These are phyloP conservation scores for Ormia ochracea DNA, from an alignment of 2,888 invertebrate species.

Conservation along the genomic window DNA sequence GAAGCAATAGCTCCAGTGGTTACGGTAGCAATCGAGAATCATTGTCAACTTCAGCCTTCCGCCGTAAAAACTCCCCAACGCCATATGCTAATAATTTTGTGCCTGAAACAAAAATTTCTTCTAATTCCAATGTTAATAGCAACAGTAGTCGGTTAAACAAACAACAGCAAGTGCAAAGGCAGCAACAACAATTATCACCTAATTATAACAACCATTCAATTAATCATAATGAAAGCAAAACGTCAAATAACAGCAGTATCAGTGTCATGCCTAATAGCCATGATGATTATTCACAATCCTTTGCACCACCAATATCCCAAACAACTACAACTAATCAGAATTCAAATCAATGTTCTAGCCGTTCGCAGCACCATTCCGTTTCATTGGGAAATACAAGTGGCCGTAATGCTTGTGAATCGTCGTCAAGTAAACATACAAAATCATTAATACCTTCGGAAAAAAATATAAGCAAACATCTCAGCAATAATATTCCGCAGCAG, in stretches of 20 bases:
- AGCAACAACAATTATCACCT: slow-evolving; percentile 50
- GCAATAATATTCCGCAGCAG: slow-evolving; percentile 49
- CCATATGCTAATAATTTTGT: slow-evolving; percentile 64
- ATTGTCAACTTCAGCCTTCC: slow-evolving; percentile 61
- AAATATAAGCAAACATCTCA: slow-evolving; percentile 63
- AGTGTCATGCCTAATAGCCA: slow-evolving; percentile 59
- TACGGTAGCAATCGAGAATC: slow-evolving; percentile 63
- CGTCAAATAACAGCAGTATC: slow-evolving; percentile 64
- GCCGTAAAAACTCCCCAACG: slow-evolving; percentile 64
- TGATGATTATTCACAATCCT: slow-evolving; percentile 60
- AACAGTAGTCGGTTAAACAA: slow-evolving; percentile 49
- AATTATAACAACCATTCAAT: slow-evolving; percentile 36
- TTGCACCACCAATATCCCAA: slow-evolving; percentile 48
- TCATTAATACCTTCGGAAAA: slow-evolving; percentile 61
- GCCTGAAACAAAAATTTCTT: slow-evolving; percentile 60
- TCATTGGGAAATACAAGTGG: slow-evolving; percentile 49
- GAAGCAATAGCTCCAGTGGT: slow-evolving; percentile 64
- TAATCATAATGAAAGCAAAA: slow-evolving; percentile 65
- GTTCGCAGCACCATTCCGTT: slow-evolving; percentile 64
- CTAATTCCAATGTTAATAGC: slow-evolving; percentile 54
- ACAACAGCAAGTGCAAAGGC: slow-evolving; percentile 58
- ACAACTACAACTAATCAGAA: slow-evolving; percentile 46
- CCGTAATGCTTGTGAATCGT: slow-evolving; percentile 55
- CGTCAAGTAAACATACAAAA: slow-evolving; percentile 64
- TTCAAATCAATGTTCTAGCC: slow-evolving; percentile 51